phyloP scores from a whole-genome alignment of 1,140 invertebrate genomes.

The Telenomus remus region DNA sequence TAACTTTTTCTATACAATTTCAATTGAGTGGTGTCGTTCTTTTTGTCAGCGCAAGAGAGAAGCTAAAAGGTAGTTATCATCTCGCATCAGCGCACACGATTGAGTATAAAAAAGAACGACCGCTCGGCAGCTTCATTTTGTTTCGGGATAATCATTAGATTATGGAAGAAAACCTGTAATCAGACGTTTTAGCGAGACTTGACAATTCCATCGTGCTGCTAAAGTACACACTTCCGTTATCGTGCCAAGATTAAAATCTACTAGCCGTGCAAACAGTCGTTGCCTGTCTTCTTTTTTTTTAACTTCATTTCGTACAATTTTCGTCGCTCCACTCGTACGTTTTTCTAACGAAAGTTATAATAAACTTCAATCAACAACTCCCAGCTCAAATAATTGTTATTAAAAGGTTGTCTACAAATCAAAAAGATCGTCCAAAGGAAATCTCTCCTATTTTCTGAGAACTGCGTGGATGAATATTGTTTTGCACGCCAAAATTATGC shows the following conservation, averaged over 20 bases:
- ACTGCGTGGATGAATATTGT: too few species aligned
- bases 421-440: too few species aligned
- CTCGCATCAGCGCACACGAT: constrained; percentile 31
- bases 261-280: background rate
- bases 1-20: constrained; percentile 28
- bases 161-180: constrained; percentile 33
- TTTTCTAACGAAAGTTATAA: too few species aligned
- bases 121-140: constrained; percentile 13
- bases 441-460: too few species aligned
- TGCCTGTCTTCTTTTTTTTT: background rate
- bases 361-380: too few species aligned
- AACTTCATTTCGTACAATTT: too few species aligned
- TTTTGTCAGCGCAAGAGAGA: constrained; percentile 6
- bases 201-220: constrained; percentile 2
- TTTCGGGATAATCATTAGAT: constrained; percentile 31
- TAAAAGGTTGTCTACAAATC: too few species aligned
- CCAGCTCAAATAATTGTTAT: too few species aligned
- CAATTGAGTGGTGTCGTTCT: constrained; percentile 6
- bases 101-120: constrained; percentile 11
- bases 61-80: constrained; percentile 33
- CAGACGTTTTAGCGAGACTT: constrained; percentile 14
- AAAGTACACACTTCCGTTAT: constrained; percentile 7
- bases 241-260: constrained; percentile 7
- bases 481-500: too few species aligned
- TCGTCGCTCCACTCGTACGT: too few species aligned